A percentile compares a stretch with the other conserved stretches of the same genome.
phyloP scores from a whole-genome alignment of 2,888 invertebrate genomes.

The Drosophila ustulata region DNA sequence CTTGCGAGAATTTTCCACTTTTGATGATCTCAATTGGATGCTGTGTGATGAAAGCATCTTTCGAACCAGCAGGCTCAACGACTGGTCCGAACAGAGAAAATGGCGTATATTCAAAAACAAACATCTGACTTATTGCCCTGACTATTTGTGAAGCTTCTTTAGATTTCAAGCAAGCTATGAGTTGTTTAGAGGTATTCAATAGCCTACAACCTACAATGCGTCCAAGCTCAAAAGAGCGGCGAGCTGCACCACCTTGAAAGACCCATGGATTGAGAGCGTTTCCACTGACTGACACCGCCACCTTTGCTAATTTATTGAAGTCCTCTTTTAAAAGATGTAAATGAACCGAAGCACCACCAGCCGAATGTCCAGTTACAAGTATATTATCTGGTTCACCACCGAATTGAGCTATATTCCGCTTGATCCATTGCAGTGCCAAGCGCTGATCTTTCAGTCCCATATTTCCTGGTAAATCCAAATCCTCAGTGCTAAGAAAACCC shows the following conservation, averaged over 20 bases:
- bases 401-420: conserved; percentile 83
- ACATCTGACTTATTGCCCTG: conserved; percentile 48
- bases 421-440: conserved; percentile 57
- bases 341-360: conserved; percentile 91
- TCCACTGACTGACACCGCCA: conserved; percentile 88
- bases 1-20: conserved; percentile 87
- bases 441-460: conserved; percentile 64
- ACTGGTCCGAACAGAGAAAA: conserved; percentile 91
- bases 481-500: conserved; percentile 91
- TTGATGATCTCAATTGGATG: conserved; percentile 88
- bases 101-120: conserved; percentile 88
- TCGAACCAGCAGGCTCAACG: conserved; percentile 86
- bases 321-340: conserved; percentile 89
- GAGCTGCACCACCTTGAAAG: conserved; percentile 85
- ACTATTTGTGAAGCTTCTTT: conserved; percentile 31
- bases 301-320: conserved; percentile 57
- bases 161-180: conserved; percentile 83
- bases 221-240: conserved; percentile 88
- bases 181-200: conserved; percentile 85
- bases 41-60: conserved; percentile 88
- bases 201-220: conserved; percentile 88
- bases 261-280: conserved; percentile 88
- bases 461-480: conserved; percentile 86
- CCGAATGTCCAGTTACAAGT: conserved; percentile 89
- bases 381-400: conserved; percentile 86